phyloP scores from a whole-genome alignment of 1,140 invertebrate genomes.

The Bombus pyrosoma region DNA sequence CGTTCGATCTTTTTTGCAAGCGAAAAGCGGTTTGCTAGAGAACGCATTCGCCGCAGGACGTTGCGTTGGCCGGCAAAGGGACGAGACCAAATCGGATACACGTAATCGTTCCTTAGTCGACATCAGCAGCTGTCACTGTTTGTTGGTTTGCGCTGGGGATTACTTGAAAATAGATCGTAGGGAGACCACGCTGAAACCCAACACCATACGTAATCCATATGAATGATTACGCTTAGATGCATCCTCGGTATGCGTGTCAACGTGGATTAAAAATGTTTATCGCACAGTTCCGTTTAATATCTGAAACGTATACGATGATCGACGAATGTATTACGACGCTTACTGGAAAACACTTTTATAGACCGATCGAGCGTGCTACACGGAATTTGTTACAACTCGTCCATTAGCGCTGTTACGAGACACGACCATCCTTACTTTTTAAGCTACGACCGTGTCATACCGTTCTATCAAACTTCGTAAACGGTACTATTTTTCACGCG shows the following conservation, averaged over 20 bases:
- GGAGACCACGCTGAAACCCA: slow-evolving; percentile 71
- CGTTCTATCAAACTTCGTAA: too few relatives aligned
- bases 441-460: too few relatives aligned
- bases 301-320: background rate
- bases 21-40: background rate
- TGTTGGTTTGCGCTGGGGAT: slow-evolving; percentile 79
- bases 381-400: too few relatives aligned
- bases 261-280: slow-evolving; percentile 29
- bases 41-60: background rate
- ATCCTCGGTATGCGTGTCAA: background rate
- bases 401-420: too few relatives aligned
- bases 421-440: too few relatives aligned
- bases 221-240: slow-evolving; percentile 71
- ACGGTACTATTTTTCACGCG: too few relatives aligned
- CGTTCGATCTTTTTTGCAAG: background rate
- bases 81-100: slow-evolving; percentile 63
- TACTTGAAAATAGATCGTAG: slow-evolving; percentile 79
- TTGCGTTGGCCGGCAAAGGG: background rate
- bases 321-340: too few relatives aligned
- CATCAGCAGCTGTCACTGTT: slow-evolving; percentile 76
- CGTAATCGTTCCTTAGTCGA: slow-evolving; percentile 44
- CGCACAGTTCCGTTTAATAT: background rate
- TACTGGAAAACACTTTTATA: too few relatives aligned
- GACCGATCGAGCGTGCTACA: too few relatives aligned
- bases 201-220: slow-evolving; percentile 77